Evolutionary conservation across 2,888 invertebrate species (phyloP).

Genomic region (Micoletzkya japonica): DNA sequence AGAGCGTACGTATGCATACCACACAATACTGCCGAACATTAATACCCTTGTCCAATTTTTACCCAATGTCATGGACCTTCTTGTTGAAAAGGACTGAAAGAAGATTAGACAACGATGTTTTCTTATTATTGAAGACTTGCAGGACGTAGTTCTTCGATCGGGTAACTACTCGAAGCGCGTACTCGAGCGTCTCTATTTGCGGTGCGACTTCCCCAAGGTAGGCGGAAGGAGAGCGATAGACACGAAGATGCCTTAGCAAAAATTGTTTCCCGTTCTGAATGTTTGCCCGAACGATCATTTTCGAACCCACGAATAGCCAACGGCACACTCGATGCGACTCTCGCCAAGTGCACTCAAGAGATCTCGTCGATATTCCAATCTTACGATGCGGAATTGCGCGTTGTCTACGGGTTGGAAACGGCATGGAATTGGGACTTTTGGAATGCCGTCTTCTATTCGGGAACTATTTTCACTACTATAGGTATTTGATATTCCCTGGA

Average conservation of each 20-base stretch:
- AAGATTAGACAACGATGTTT: background rate
- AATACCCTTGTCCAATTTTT: no score
- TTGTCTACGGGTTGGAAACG: slow-evolving; percentile 9
- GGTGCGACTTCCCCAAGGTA: slow-evolving; percentile 17
- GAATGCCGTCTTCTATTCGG: slow-evolving; percentile 58
- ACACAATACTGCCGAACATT: no score
- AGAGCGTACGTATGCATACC: background rate
- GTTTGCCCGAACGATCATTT: background rate
- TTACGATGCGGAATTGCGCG: slow-evolving; percentile 15
- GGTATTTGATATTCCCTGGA: no score
- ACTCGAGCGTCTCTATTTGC: slow-evolving; percentile 10
- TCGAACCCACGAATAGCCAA: slow-evolving; percentile 1
- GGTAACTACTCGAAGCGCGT: slow-evolving; percentile 11
- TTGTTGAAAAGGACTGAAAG: no score
- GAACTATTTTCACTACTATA: slow-evolving; percentile 59
- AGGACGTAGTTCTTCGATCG: slow-evolving; percentile 1
- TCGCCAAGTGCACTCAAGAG: background rate
- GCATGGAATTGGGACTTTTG: slow-evolving; percentile 58
- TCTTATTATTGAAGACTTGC: background rate
- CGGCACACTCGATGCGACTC: background rate
- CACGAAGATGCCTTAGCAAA: no score
- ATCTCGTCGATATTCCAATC: background rate
- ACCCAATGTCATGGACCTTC: no score
- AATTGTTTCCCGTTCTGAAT: background rate
- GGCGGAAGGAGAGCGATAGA: no score